A percentile compares a stretch with the other conserved stretches of the same genome.
Evolutionary conservation across 2,113 vertebrate species (phyloP).

Genomic region (Collichthys lucidus): DNA sequence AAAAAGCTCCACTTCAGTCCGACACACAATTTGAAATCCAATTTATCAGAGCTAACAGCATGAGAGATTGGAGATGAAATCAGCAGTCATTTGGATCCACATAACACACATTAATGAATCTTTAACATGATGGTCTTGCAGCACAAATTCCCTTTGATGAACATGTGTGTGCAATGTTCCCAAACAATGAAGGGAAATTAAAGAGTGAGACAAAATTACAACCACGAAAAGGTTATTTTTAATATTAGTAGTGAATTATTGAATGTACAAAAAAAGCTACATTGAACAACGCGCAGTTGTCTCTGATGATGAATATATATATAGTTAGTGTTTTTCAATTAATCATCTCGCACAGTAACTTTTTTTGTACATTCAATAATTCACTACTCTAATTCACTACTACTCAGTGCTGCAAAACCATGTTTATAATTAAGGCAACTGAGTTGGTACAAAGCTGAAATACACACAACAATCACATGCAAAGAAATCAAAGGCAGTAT

Average conservation of each 20-base stretch:
- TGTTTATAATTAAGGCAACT: slow-evolving; percentile 57
- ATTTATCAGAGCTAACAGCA: slow-evolving; percentile 60
- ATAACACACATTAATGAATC: slow-evolving; percentile 39
- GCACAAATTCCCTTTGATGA: slow-evolving; percentile 77
- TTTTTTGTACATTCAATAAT: no score
- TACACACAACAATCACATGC: slow-evolving; percentile 53
- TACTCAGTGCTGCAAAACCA: slow-evolving; percentile 70
- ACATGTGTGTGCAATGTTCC: slow-evolving; percentile 12
- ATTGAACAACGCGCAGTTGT: slow-evolving; percentile 18
- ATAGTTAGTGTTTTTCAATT: no score
- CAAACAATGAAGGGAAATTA: neutral
- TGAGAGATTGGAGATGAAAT: slow-evolving; percentile 63
- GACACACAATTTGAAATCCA: slow-evolving; percentile 54
- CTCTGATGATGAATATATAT: neutral
- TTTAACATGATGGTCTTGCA: slow-evolving; percentile 54
- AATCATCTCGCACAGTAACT: no score
- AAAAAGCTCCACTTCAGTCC: slow-evolving; percentile 53
- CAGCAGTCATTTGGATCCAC: slow-evolving; percentile 29
- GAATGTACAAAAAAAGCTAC: neutral
- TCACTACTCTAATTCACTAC: no score
- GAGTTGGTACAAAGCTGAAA: slow-evolving; percentile 58
- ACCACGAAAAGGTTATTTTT: neutral
- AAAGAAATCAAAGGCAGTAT: slow-evolving; percentile 32
- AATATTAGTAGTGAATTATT: neutral
- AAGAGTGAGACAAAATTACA: neutral